Percentiles rank a stretch among this genome's conserved stretches.
Conservation (phyloP, 1,140 invertebrate species). For the Drosophila kohkoa region DNA sequence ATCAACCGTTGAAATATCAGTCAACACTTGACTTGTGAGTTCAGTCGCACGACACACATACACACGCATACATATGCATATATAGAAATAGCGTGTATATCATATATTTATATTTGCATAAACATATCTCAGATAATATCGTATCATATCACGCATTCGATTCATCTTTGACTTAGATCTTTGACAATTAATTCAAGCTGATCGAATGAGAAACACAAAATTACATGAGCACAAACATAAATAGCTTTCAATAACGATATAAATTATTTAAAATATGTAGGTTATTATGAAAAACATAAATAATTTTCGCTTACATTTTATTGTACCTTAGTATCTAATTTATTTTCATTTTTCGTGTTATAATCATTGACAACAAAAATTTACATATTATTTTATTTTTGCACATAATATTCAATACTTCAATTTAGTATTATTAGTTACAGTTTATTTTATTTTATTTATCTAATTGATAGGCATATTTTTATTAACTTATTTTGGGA, state of each 20-base stretch:
- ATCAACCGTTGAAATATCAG: slow-evolving; percentile 4
- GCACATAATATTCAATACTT: too few relatives aligned
- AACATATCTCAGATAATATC: background rate
- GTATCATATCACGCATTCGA: background rate
- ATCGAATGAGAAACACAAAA: background rate
- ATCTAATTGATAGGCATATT: too few relatives aligned
- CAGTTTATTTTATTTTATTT: too few relatives aligned
- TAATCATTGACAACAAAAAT: too few relatives aligned
- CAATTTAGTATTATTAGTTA: too few relatives aligned
- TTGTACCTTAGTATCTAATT: too few relatives aligned
- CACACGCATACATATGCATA: too few relatives aligned
- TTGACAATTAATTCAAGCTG: background rate
- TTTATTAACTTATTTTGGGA: too few relatives aligned
- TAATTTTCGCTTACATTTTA: background rate
- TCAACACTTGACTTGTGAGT: background rate
- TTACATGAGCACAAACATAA: background rate
- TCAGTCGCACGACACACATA: background rate
- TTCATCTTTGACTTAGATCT: slow-evolving; percentile 17
- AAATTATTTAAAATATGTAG: background rate
- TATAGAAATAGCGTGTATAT: background rate
- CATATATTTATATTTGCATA: background rate
- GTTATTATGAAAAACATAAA: slow-evolving; percentile 3
- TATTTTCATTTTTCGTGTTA: too few relatives aligned
- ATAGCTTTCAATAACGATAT: background rate
- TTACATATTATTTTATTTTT: too few relatives aligned